A percentile compares a stretch with the other conserved stretches of the same genome.
These are phyloP conservation scores for Yponomeuta malinellus DNA, from an alignment of 2,888 invertebrate species.

Conservation along the genomic window DNA sequence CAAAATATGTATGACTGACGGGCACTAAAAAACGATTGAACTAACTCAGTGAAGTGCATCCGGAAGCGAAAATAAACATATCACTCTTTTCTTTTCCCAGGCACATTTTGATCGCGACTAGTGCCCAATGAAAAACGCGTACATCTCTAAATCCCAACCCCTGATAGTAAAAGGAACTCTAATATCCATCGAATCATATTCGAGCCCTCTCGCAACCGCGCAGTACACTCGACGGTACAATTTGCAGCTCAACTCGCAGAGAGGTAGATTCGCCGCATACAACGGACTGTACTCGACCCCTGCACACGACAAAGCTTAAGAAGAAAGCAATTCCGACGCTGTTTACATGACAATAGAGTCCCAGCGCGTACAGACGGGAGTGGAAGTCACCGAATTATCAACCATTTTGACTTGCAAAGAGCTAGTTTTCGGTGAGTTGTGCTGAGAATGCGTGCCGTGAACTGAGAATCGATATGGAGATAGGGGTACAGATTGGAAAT, in stretches of 20 bases:
- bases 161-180: background rate
- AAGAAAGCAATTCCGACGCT: slow-evolving; percentile 29
- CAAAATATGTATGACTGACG: no score
- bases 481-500: no score
- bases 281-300: background rate
- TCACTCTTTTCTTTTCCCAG: background rate
- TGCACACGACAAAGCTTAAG: slow-evolving; percentile 9
- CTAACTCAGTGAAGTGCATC: no score
- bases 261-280: background rate
- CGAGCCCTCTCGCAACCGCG: background rate
- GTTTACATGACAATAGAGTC: slow-evolving; percentile 34
- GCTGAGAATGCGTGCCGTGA: no score
- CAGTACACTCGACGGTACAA: background rate
- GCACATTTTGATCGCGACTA: background rate
- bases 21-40: no score
- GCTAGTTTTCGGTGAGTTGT: no score
- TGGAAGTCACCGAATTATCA: background rate
- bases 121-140: background rate
- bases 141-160: background rate
- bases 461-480: no score
- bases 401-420: no score
- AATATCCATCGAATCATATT: background rate
- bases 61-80: no score
- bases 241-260: background rate
- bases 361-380: background rate